Evolutionary conservation across 2,797 vertebrate species (phyloP).

Genomic region (Pipistrellus pipistrellus): DNA sequence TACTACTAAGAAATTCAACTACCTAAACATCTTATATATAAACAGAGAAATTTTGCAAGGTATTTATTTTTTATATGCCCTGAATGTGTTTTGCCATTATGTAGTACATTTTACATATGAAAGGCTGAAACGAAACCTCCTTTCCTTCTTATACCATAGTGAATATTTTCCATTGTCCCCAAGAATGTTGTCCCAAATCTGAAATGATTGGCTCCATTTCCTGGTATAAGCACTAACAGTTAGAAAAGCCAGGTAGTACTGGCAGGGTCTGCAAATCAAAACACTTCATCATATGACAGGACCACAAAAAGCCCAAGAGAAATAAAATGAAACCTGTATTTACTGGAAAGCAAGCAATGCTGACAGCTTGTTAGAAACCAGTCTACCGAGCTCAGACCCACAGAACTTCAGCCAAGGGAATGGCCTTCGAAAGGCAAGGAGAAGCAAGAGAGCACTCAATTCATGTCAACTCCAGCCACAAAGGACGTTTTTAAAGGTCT

Average conservation of each 20-base stretch:
- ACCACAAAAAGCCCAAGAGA: constrained; percentile 2
- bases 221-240: constrained; percentile 3
- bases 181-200: constrained; percentile 49
- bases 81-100: constrained; percentile 76
- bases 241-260: constrained; percentile 33
- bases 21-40: constrained; percentile 75
- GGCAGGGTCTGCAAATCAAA: constrained; percentile 42
- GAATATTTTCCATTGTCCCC: constrained; percentile 64
- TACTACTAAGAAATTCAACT: constrained; percentile 66
- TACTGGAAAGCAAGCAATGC: constrained; percentile 16
- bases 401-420: neutral
- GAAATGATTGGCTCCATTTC: constrained; percentile 51
- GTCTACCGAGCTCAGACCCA: neutral
- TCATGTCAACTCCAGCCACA: neutral
- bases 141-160: constrained; percentile 77
- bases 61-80: constrained; percentile 83
- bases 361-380: neutral
- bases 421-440: neutral
- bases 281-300: neutral
- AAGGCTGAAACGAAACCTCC: constrained; percentile 66
- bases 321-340: neutral
- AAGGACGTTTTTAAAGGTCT: neutral
- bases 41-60: constrained; percentile 73
- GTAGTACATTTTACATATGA: constrained; percentile 66
- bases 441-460: neutral